Percentiles rank a stretch among this genome's conserved stretches.
These are phyloP conservation scores for Pseudanteris insignis DNA, from an alignment of 2,888 invertebrate species.

Conservation along the genomic window DNA sequence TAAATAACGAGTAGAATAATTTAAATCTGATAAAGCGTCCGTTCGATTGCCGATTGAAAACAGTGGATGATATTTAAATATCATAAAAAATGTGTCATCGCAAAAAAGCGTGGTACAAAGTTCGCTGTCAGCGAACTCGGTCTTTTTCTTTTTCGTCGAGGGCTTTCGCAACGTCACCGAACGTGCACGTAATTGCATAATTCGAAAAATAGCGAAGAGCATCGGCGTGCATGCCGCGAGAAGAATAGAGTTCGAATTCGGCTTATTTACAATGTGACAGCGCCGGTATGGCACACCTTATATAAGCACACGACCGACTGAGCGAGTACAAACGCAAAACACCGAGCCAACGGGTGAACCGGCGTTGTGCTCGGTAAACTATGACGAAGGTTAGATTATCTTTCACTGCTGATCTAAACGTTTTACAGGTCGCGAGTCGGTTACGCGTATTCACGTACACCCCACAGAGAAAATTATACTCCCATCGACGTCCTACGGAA, in stretches of 20 bases:
- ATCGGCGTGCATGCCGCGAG: not conserved
- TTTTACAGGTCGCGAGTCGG: slow-evolving; percentile 55
- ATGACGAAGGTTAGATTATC: slow-evolving; percentile 65
- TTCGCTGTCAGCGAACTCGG: too few relatives aligned
- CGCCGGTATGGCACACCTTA: slow-evolving; percentile 35
- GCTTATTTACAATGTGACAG: slow-evolving; percentile 33
- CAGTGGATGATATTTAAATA: too few relatives aligned
- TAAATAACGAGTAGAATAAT: too few relatives aligned
- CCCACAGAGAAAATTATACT: too few relatives aligned
- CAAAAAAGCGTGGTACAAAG: too few relatives aligned
- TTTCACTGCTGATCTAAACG: slow-evolving; percentile 60
- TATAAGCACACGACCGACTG: slow-evolving; percentile 39
- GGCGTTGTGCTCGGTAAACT: slow-evolving; percentile 64
- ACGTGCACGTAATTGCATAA: not conserved
- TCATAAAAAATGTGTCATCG: too few relatives aligned
- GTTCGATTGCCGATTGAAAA: too few relatives aligned
- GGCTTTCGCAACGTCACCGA: too few relatives aligned
- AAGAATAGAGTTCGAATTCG: slow-evolving; percentile 17
- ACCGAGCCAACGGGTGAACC: slow-evolving; percentile 47
- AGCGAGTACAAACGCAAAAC: slow-evolving; percentile 38
- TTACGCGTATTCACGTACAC: slow-evolving; percentile 38
- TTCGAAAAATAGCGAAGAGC: slow-evolving; percentile 8
- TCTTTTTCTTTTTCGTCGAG: too few relatives aligned
- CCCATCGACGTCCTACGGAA: too few relatives aligned
- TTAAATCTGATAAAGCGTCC: too few relatives aligned